Conservation (phyloP, 92 coral and sea anemone species). For the Zoanthus sansibaricus region DNA sequence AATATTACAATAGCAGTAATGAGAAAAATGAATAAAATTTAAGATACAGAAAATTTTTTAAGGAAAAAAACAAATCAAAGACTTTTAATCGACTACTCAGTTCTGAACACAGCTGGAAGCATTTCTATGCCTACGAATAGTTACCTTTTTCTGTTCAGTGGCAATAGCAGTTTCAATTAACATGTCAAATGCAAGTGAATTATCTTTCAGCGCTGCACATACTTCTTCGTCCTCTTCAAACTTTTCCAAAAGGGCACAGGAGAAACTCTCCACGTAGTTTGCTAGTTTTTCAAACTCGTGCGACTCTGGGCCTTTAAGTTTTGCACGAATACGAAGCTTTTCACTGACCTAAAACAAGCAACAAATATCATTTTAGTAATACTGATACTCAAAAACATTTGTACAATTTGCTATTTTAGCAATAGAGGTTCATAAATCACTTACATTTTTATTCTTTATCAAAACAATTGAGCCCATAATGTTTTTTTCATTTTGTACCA, state of each 20-base stretch:
- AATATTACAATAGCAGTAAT: no score
- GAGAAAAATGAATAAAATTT: no score
- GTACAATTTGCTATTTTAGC: no score
- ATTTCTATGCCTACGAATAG: neutral
- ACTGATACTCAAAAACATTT: neutral
- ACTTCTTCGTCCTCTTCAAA: conserved; percentile 2
- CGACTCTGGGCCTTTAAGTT: neutral
- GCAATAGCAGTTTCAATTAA: neutral
- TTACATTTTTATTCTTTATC: neutral
- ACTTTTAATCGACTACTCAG: no score
- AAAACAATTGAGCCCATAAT: neutral
- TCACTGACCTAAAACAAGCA: neutral
- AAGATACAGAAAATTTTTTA: no score
- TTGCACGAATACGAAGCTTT: neutral
- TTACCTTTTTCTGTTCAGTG: conserved; percentile 3
- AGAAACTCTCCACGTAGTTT: conserved; percentile 4
- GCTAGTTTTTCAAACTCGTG: conserved; percentile 12
- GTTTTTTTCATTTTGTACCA: no score
- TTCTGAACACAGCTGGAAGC: no score
- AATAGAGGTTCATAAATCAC: neutral
- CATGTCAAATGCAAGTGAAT: neutral
- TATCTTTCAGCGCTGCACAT: neutral
- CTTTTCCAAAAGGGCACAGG: conserved; percentile 4
- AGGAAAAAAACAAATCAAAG: no score
- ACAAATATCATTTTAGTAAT: neutral